Conservation (phyloP, 2,888 invertebrate species). For the Thecophora atra region DNA sequence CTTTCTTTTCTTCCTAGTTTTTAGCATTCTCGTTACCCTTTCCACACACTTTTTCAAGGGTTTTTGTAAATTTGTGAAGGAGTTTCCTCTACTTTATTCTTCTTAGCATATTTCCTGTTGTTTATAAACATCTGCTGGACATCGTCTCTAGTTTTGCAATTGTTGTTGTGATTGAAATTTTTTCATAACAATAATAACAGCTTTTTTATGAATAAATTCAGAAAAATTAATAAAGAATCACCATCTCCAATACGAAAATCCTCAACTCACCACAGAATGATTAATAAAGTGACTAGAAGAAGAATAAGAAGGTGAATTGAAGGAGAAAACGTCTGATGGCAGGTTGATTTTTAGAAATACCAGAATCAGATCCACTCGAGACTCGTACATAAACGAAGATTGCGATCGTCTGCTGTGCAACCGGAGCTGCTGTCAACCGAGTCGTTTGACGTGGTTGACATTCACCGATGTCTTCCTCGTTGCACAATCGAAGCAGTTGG, state of each 20-base stretch:
- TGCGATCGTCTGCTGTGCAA: constrained; percentile 21
- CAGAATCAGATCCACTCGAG: not conserved
- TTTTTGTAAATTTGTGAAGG: not conserved
- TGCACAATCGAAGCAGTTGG: not conserved
- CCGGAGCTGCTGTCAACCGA: constrained; percentile 23
- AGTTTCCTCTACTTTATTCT: not conserved
- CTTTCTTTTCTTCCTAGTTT: not conserved
- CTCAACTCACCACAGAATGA: not conserved
- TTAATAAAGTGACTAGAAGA: not conserved
- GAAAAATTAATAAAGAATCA: not conserved
- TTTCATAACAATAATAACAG: too few relatives aligned
- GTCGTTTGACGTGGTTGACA: constrained; percentile 11
- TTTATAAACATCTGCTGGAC: not conserved
- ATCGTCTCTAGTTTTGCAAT: too few relatives aligned
- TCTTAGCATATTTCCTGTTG: not conserved
- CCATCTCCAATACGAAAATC: not conserved
- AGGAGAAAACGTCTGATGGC: not conserved
- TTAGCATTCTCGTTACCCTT: not conserved
- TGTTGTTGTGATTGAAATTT: too few relatives aligned
- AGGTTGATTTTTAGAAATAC: constrained; percentile 2
- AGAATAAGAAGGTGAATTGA: not conserved
- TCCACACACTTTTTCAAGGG: not conserved
- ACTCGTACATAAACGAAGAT: not conserved
- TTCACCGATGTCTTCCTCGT: not conserved
- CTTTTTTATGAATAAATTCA: not conserved